phyloP scores from a whole-genome alignment of 1,140 invertebrate genomes.

The Scaptomyza hsui region DNA sequence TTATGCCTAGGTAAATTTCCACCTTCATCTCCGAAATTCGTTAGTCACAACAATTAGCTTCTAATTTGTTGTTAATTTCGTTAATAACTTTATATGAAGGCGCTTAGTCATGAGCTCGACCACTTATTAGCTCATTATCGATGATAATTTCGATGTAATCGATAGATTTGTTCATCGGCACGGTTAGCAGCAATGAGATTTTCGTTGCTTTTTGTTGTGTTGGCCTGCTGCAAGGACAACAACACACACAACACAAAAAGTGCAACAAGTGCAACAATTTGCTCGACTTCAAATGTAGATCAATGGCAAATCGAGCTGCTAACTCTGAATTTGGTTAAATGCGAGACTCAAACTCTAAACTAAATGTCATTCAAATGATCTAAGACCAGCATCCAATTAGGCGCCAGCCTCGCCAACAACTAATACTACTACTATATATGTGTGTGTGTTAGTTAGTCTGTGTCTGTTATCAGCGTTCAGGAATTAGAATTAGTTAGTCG shows the following conservation, averaged over 20 bases:
- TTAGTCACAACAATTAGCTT: constrained; percentile 19
- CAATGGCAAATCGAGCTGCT: constrained; percentile 69
- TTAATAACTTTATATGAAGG: constrained; percentile 15
- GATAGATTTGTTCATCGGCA: constrained; percentile 10
- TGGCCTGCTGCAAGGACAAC: constrained; percentile 56
- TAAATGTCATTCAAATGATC: constrained; percentile 66
- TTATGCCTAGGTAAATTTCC: background rate
- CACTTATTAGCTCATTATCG: constrained; percentile 20
- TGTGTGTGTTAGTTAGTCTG: constrained; percentile 8
- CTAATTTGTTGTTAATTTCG: constrained; percentile 1
- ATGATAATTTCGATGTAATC: constrained; percentile 13
- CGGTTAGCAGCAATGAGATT: background rate
- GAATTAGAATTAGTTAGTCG: constrained; percentile 35
- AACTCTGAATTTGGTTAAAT: constrained; percentile 72
- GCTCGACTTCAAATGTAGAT: constrained; percentile 62
- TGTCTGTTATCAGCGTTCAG: constrained; percentile 57
- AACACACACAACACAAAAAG: constrained; percentile 18
- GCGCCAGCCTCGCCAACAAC: constrained; percentile 42
- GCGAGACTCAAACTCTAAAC: constrained; percentile 44
- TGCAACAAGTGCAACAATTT: constrained; percentile 58
- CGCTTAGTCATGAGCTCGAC: background rate
- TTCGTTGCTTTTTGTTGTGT: background rate
- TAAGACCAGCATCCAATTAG: constrained; percentile 64
- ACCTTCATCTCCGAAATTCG: background rate
- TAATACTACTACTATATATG: constrained; percentile 10